phyloP scores from a whole-genome alignment of 2,113 vertebrate species.

The Daboia siamensis region DNA sequence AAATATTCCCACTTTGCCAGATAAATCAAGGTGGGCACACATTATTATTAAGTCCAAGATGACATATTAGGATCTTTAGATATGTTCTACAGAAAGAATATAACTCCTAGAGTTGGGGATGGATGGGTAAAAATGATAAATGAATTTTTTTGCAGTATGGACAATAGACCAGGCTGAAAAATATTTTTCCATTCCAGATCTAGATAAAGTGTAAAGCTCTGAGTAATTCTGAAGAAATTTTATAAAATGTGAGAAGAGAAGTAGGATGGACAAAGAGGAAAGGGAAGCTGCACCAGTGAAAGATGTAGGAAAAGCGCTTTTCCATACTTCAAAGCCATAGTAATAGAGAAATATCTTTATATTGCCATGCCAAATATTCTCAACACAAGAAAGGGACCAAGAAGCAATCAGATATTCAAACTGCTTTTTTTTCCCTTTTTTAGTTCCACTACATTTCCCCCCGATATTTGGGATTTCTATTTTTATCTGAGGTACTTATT shows the following conservation, averaged over 20 bases:
- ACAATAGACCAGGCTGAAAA: not conserved
- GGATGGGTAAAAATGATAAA: not conserved
- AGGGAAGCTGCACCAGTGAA: not conserved
- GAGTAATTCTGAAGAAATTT: not conserved
- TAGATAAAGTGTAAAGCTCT: not conserved
- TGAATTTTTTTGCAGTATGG: not conserved
- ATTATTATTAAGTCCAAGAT: not conserved
- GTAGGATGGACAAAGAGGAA: not conserved
- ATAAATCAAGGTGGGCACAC: not conserved
- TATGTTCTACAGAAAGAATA: not conserved
- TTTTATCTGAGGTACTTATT: not conserved
- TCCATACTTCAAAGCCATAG: not conserved
- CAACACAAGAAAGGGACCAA: not conserved
- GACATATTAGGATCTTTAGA: not conserved
- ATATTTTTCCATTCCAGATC: not conserved
- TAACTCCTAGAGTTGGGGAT: not conserved
- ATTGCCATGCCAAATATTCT: not conserved
- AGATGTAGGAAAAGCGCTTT: not conserved
- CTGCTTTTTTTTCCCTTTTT: not conserved
- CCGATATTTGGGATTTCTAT: not conserved
- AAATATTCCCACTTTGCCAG: not conserved
- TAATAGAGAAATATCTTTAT: not conserved
- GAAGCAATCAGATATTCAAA: not conserved
- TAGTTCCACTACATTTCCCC: not conserved
- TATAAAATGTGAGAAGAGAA: not conserved